Percentiles rank a stretch among this genome's conserved stretches.
Evolutionary conservation across 2,888 invertebrate species (phyloP).

Genomic region (Chaetoderma sp.): DNA sequence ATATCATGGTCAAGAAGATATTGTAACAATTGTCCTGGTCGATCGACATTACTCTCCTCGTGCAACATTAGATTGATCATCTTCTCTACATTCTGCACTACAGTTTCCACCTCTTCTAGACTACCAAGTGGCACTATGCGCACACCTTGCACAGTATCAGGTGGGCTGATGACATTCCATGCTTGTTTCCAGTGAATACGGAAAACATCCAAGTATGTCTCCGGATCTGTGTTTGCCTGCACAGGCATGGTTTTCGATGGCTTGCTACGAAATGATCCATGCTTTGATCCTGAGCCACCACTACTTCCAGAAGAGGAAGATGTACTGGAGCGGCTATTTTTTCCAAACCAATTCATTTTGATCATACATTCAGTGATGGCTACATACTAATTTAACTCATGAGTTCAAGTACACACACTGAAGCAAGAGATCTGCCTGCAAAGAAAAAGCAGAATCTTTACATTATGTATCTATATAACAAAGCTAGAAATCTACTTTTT

Average conservation of each 20-base stretch:
- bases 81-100: conserved; percentile 92
- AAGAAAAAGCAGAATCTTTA: too few species aligned
- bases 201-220: conserved; percentile 91
- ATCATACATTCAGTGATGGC: too few species aligned
- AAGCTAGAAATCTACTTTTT: too few species aligned
- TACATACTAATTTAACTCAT: too few species aligned
- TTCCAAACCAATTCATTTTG: conserved; percentile 52
- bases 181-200: conserved; percentile 95
- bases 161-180: conserved; percentile 76
- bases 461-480: too few species aligned
- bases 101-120: conserved; percentile 86
- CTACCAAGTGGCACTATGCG: too few species aligned
- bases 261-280: background rate
- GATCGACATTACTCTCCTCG: conserved; percentile 73
- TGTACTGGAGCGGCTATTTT: conserved; percentile 34
- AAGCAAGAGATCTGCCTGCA: too few species aligned
- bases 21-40: conserved; percentile 79
- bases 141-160: background rate
- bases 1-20: conserved; percentile 87
- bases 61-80: conserved; percentile 86
- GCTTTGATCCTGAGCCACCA: background rate
- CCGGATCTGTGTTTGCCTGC: conserved; percentile 76
- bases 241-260: too few species aligned
- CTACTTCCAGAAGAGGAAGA: background rate
- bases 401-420: too few species aligned